Base-by-base conservation (phyloP, 1,140 invertebrate genomes). In the Macrosteles quadrilineatus region DNA sequence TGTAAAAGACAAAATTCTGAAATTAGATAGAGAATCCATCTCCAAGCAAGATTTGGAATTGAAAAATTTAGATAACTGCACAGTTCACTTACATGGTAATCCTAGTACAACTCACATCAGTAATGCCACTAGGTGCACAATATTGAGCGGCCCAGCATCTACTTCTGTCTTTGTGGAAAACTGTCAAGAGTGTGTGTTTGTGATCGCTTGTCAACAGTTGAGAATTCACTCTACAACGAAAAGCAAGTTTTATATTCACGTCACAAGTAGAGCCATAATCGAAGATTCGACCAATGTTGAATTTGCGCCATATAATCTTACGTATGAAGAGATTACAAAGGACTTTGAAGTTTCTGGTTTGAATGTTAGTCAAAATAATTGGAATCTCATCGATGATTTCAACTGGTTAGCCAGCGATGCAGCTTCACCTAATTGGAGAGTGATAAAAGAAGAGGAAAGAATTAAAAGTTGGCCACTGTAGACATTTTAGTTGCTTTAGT, bases 161-260 rank as follows among this genome's bases (percentile, higher is more conserved):
- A 93, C 94, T 11, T 98, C 97, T 0, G 87, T 98, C 57, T 97
- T 98, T 78, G 87, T 94, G 50, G 90, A 95, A 73, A 89, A 94
- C 72, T 94, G 95, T 80, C 80, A 73, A 0, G 86, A 93, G 75
- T 95, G 91, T 80, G 87, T 84, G 53, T 89, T 98, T 76, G 88
- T 91, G 17, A 84, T 96, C n/a, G 91, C 94, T 12, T 98, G 96
- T 79, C 97, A 99, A 78, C 97, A 99, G 80, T 80, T 98, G 27
- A 83, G 97, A 70, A 87, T 97, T 73, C 96, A 99, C 79, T 88
- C 88, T 71, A 94, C 94, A 0, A 80, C 77, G 6, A 82, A 90
- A 71, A 89, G 90, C 73, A 85, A 90, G 64, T 89, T 98, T 79
- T 98, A 97, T 81, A 83, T 98, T 68, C 93, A 97, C 80, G 94